These are phyloP conservation scores for Hippocampus zosterae DNA, from an alignment of 2,113 vertebrate species.

Conservation along the genomic window DNA sequence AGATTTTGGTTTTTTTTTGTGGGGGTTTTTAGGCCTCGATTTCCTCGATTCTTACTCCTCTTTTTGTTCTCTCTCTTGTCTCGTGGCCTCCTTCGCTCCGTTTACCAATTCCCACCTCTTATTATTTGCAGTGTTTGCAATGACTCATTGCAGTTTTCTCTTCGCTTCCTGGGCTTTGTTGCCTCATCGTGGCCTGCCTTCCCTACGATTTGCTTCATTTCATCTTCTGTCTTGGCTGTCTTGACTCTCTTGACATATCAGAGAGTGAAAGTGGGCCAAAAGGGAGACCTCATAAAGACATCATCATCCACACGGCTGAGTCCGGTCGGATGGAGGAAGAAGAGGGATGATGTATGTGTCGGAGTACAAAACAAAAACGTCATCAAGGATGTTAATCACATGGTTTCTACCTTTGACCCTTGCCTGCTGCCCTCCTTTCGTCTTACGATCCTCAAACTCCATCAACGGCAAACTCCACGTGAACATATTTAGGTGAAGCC, in stretches of 20 bases:
- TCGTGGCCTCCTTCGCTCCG: background rate
- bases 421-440: background rate
- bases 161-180: background rate
- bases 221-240: background rate
- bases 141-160: no score
- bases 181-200: background rate
- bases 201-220: background rate
- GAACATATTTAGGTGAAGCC: background rate
- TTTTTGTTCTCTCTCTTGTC: no score
- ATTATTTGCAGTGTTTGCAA: no score
- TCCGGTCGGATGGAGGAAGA: conserved; percentile 30
- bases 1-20: no score
- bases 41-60: no score
- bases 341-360: conserved; percentile 38
- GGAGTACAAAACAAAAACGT: conserved; percentile 1
- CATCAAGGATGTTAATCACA: conserved; percentile 12
- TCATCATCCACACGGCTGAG: conserved; percentile 19
- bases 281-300: conserved; percentile 54
- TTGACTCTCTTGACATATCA: background rate
- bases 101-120: no score
- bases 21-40: no score
- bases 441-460: background rate
- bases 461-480: background rate
- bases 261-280: background rate
- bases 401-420: background rate